These are phyloP conservation scores for Semibalanus balanoides DNA, from an alignment of 1,140 invertebrate species.

Conservation along the genomic window DNA sequence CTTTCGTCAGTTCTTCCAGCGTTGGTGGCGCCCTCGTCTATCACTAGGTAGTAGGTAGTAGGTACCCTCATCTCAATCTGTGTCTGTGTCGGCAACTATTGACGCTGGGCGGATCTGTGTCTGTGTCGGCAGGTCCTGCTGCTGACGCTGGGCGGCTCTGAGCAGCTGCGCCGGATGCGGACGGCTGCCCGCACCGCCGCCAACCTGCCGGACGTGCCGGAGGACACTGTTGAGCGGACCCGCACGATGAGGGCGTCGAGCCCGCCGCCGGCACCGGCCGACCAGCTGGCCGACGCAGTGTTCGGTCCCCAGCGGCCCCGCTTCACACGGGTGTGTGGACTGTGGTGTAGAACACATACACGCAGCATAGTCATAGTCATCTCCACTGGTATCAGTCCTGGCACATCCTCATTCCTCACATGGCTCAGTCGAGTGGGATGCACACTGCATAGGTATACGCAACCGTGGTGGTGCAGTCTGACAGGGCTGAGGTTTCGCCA, in stretches of 20 bases:
- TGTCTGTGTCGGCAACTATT: background rate
- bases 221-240: constrained; percentile 87
- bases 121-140: constrained; percentile 44
- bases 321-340: constrained; percentile 40
- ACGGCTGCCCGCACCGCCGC: background rate
- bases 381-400: no score
- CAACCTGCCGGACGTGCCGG: constrained; percentile 25
- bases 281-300: constrained; percentile 68
- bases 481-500: no score
- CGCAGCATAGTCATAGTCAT: no score
- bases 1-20: no score
- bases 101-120: no score
- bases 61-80: background rate
- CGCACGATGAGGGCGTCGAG: constrained; percentile 86
- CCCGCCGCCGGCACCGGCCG: constrained; percentile 80
- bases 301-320: constrained; percentile 41
- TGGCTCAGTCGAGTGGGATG: no score
- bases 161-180: constrained; percentile 42
- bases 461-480: no score
- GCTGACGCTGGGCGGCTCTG: constrained; percentile 75
- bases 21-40: no score
- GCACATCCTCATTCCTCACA: no score
- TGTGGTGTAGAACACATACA: no score
- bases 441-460: no score
- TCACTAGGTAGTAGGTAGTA: no score